Base-by-base conservation (phyloP, 2,113 vertebrate species). In the Chionis minor region DNA sequence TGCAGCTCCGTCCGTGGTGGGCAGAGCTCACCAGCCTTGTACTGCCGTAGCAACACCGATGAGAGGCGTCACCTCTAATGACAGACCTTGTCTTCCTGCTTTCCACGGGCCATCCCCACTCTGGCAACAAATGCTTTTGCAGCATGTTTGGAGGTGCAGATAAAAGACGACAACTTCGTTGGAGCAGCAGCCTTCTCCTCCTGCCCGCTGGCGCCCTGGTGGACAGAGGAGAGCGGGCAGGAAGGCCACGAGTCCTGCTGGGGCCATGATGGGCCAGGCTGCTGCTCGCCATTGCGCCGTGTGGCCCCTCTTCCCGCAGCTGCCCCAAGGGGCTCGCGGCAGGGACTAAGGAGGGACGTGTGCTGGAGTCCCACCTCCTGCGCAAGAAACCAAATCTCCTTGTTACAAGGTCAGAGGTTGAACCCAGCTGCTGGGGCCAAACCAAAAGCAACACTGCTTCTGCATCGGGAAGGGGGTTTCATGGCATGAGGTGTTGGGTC, bases 121-220 rank as follows among this genome's bases (percentile, higher is more conserved):
- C n/a, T 0, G 0, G 6, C 2, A 2, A 6, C 66, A 45, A 47
- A n/a, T n/a, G 1, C 38, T 55, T 35, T 0, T 23, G 52, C 8
- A n/a, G 77, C 18, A 0, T 0, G 5, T 40, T 20, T 22, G 47
- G n/a, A 45, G 74, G 44, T 10, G n/a, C 58, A 12, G 49, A 26
- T 8, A 7, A 44, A 62, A 63, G 62, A 20, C 4, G 38, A 45
- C 6, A 3, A 4, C 1, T 13, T 22, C 0, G 3, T 24, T 2
- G 4, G 67, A 28, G 69, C 42, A 28, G 58, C 62, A 73, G 40
- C 40, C 13, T 20, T 72, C 75, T 70, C 40, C 56, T 67, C 49
- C 59, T 28, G 49, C 72, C 69, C 32, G 77, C 65, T 49, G 6
- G 2, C 4, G 4, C 21, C 9, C 0, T 12, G 8, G 4, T 42